Evolutionary conservation across 2,797 vertebrate genomes (phyloP).

Genomic region (Chloroceryle inda): DNA sequence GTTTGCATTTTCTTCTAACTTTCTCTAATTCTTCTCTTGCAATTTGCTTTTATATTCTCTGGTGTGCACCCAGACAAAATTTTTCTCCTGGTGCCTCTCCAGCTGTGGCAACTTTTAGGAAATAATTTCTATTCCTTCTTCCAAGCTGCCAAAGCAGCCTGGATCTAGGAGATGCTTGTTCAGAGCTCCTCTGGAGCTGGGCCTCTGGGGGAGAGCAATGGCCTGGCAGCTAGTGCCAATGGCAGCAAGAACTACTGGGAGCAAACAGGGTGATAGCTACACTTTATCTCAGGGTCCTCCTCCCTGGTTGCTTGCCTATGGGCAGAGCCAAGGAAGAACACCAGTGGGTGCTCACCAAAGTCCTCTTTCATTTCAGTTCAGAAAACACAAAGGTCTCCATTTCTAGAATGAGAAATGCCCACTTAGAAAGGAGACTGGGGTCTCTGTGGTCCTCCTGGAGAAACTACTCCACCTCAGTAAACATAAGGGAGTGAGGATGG

Average conservation of each 20-base stretch:
- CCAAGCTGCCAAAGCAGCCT: neutral
- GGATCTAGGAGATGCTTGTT: accelerated
- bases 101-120: accelerated
- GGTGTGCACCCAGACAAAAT: accelerated
- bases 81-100: neutral
- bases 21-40: neutral
- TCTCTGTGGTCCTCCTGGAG: neutral
- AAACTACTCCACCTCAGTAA: neutral
- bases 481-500: neutral
- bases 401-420: neutral
- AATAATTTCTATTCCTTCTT: neutral
- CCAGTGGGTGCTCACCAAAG: neutral
- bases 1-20: neutral
- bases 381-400: neutral
- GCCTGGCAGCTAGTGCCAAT: neutral
- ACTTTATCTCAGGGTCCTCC: neutral
- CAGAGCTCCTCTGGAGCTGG: neutral
- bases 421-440: neutral
- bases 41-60: neutral
- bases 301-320: neutral
- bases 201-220: neutral
- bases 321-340: neutral
- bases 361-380: neutral
- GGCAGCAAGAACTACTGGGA: neutral
- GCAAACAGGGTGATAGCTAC: neutral